Conservation (phyloP, 2,113 vertebrate genomes). For the Donacobius atricapilla region DNA sequence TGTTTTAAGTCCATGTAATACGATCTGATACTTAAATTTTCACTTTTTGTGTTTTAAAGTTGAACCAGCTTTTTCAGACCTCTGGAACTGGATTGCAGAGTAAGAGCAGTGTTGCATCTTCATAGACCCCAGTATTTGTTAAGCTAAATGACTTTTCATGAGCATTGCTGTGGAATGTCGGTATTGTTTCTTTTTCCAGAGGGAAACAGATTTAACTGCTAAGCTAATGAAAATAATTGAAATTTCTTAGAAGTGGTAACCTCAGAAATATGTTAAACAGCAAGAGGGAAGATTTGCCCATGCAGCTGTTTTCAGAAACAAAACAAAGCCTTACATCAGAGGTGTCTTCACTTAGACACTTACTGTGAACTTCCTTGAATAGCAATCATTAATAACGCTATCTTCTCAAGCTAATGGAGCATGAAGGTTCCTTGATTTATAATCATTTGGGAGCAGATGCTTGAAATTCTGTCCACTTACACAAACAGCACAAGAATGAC, state of each 20-base stretch:
- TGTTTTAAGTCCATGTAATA: neutral
- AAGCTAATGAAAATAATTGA: neutral
- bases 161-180: neutral
- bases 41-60: neutral
- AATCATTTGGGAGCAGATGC: slow-evolving; percentile 20
- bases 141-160: neutral
- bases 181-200: neutral
- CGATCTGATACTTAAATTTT: neutral
- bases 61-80: neutral
- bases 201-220: neutral
- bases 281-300: neutral
- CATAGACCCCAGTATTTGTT: neutral
- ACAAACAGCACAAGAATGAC: neutral
- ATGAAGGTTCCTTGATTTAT: slow-evolving; percentile 53
- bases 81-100: neutral
- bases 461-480: slow-evolving; percentile 1
- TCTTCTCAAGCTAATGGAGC: slow-evolving; percentile 28
- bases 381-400: neutral
- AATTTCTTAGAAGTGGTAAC: neutral
- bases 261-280: slow-evolving; percentile 11
- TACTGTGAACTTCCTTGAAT: neutral
- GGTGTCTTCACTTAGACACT: neutral
- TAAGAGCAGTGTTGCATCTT: neutral
- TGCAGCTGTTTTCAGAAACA: slow-evolving; percentile 10
- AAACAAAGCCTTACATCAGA: slow-evolving; percentile 49